phyloP scores from a whole-genome alignment of 2,888 invertebrate genomes.

The Drosophila imparisetae region DNA sequence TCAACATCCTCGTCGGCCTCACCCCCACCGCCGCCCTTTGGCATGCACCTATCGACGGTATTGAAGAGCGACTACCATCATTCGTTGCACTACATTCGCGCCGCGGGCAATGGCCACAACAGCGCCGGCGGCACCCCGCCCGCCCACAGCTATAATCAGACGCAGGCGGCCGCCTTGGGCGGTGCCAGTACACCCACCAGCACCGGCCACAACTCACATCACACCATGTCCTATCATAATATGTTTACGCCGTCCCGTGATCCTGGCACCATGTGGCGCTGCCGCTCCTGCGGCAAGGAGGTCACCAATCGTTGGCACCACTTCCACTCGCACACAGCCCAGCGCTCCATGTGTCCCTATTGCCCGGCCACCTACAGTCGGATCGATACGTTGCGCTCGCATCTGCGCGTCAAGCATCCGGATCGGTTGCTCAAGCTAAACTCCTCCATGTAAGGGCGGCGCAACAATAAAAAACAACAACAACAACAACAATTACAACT shows the following conservation, averaged over 20 bases:
- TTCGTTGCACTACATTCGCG: constrained; percentile 80
- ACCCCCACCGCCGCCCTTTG: constrained; percentile 81
- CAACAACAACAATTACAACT: constrained; percentile 25
- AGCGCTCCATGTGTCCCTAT: constrained; percentile 92
- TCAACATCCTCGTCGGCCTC: constrained; percentile 83
- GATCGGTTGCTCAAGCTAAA: constrained; percentile 84
- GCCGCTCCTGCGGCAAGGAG: constrained; percentile 93
- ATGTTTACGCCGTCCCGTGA: constrained; percentile 91
- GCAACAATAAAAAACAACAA: constrained; percentile 27
- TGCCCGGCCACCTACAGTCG: constrained; percentile 95
- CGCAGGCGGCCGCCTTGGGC: constrained; percentile 55
- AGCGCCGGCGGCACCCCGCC: constrained; percentile 65
- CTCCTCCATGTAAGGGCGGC: constrained; percentile 81
- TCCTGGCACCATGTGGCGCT: constrained; percentile 91
- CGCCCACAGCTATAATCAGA: constrained; percentile 74
- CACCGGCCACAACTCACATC: constrained; percentile 83
- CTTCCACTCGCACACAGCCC: constrained; percentile 92
- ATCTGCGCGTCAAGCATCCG: constrained; percentile 91
- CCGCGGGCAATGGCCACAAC: constrained; percentile 71
- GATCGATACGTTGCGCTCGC: constrained; percentile 93
- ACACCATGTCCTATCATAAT: constrained; percentile 91
- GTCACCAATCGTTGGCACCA: constrained; percentile 95
- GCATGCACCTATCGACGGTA: constrained; percentile 83
- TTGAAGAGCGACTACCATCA: constrained; percentile 83
- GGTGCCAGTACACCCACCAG: constrained; percentile 54